Conservation (phyloP, 2,888 invertebrate genomes). For the Linnaemya tessellans region DNA sequence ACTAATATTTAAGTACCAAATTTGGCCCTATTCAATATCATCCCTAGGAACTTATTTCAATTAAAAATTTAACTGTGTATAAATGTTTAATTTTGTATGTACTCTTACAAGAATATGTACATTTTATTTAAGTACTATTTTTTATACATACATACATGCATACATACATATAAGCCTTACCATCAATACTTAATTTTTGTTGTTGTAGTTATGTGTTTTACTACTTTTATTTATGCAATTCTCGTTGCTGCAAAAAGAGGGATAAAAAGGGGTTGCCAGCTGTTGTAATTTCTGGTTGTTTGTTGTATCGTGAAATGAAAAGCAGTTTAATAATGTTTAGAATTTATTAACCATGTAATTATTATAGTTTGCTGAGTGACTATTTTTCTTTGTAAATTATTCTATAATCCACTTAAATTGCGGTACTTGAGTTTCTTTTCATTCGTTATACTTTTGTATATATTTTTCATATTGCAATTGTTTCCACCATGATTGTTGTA, state of each 20-base stretch:
- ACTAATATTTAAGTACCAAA: no score
- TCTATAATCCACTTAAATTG: slow-evolving; percentile 72
- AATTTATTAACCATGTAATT: slow-evolving; percentile 71
- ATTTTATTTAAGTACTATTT: background rate
- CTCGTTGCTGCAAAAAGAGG: slow-evolving; percentile 34
- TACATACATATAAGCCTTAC: background rate
- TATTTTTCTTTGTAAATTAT: slow-evolving; percentile 68
- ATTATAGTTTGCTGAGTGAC: slow-evolving; percentile 65
- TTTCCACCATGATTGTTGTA: slow-evolving; percentile 54
- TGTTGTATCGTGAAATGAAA: slow-evolving; percentile 2
- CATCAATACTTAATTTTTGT: slow-evolving; percentile 3
- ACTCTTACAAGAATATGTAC: background rate
- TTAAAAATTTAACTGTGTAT: no score
- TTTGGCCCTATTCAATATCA: no score
- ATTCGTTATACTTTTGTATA: background rate
- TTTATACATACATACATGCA: background rate
- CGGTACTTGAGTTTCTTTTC: slow-evolving; percentile 70
- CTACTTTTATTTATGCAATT: background rate
- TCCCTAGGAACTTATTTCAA: no score
- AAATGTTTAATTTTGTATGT: background rate
- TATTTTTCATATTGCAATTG: slow-evolving; percentile 58
- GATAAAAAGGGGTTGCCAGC: slow-evolving; percentile 70
- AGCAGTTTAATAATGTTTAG: slow-evolving; percentile 49
- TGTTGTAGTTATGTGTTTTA: background rate
- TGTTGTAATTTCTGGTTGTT: slow-evolving; percentile 53